Percentiles rank a stretch among this genome's conserved stretches.
phyloP scores from a whole-genome alignment of 2,113 vertebrate species.

The Pitta sordida region DNA sequence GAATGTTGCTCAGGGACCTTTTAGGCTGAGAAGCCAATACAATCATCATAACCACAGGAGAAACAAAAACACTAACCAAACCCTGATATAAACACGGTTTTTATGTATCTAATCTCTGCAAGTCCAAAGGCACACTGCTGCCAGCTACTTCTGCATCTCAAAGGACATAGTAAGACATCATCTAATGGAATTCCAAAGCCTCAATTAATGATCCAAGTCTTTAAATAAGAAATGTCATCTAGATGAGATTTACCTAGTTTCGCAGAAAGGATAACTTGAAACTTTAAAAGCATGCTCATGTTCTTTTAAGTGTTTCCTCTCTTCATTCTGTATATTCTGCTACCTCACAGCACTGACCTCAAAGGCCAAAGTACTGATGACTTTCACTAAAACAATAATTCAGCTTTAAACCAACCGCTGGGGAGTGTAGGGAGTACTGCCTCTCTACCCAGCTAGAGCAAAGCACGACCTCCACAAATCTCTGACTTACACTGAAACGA shows the following conservation, averaged over 20 bases:
- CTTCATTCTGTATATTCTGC: background rate
- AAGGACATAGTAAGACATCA: background rate
- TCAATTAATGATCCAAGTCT: background rate
- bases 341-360: background rate
- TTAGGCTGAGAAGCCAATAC: background rate
- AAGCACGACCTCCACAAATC: background rate
- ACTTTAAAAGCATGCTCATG: background rate
- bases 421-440: background rate
- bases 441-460: background rate
- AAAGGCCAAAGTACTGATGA: background rate
- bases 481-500: background rate
- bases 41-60: background rate
- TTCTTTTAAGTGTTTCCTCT: background rate
- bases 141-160: background rate
- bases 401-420: conserved; percentile 8
- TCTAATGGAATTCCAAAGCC: background rate
- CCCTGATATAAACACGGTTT: background rate
- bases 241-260: background rate
- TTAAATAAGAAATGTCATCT: background rate
- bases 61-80: background rate
- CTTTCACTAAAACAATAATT: background rate
- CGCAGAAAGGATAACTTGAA: background rate
- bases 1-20: background rate
- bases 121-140: background rate
- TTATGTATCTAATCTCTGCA: background rate